phyloP scores from a whole-genome alignment of 2,888 invertebrate species.

The Sycophila texana region DNA sequence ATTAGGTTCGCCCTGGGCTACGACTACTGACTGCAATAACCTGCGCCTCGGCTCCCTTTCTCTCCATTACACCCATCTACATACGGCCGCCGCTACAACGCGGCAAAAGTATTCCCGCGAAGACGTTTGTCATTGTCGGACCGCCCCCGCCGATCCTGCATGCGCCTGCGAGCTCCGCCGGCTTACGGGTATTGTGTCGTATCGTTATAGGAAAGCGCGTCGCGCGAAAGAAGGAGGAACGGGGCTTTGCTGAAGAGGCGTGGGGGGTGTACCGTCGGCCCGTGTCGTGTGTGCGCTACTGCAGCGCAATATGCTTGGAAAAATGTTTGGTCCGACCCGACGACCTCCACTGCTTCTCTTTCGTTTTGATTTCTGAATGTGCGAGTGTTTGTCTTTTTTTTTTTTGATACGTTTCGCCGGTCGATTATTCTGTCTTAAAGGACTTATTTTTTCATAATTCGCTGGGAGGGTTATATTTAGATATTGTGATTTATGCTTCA shows the following conservation, averaged over 20 bases:
- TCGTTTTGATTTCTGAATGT: too few species aligned
- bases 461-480: too few species aligned
- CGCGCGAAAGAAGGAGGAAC: background rate
- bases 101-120: conserved; percentile 28
- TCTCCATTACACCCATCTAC: background rate
- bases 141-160: background rate
- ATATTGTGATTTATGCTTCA: too few species aligned
- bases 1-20: conserved; percentile 41
- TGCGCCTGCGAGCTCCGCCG: background rate
- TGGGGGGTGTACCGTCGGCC: background rate
- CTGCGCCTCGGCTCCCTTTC: conserved; percentile 11
- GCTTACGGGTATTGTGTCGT: conserved; percentile 22
- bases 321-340: background rate
- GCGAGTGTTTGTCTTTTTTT: too few species aligned
- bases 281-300: too few species aligned
- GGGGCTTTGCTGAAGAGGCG: background rate
- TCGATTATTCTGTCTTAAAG: too few species aligned
- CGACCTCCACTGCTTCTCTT: too few species aligned
- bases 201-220: conserved; percentile 19
- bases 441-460: too few species aligned
- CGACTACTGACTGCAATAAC: conserved; percentile 23
- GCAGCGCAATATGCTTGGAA: conserved; percentile 12
- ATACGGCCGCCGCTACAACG: background rate
- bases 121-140: conserved; percentile 36
- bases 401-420: too few species aligned